Evolutionary conservation across 1,140 invertebrate genomes (phyloP).

Genomic region (Leptinotarsa defecta): DNA sequence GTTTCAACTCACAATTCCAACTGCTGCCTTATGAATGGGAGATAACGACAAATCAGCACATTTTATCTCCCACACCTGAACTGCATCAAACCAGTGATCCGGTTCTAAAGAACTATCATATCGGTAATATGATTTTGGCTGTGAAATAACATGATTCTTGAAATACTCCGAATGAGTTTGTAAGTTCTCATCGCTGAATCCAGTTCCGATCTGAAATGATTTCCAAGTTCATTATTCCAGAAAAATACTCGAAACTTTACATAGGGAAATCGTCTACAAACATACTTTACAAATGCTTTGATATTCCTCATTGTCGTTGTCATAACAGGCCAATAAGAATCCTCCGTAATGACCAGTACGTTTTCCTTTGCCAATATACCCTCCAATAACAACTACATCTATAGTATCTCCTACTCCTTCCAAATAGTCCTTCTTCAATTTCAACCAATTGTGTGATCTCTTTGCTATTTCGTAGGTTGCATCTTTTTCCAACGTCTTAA

Average conservation of each 20-base stretch:
- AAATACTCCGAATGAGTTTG: slow-evolving; percentile 78
- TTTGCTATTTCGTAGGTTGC: slow-evolving; percentile 98
- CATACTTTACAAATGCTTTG: slow-evolving; percentile 88
- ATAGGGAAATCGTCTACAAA: not conserved
- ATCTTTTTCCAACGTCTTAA: slow-evolving; percentile 92
- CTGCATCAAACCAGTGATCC: slow-evolving; percentile 94
- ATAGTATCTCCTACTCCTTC: slow-evolving; percentile 93
- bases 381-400: slow-evolving; percentile 95
- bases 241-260: slow-evolving; percentile 9
- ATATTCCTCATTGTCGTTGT: slow-evolving; percentile 90
- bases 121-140: slow-evolving; percentile 85
- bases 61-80: slow-evolving; percentile 97
- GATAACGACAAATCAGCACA: slow-evolving; percentile 98
- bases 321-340: slow-evolving; percentile 96
- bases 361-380: slow-evolving; percentile 92
- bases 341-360: slow-evolving; percentile 93
- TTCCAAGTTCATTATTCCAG: slow-evolving; percentile 2
- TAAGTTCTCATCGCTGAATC: slow-evolving; percentile 93
- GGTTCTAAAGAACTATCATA: slow-evolving; percentile 78
- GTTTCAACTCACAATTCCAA: slow-evolving; percentile 73
- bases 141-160: slow-evolving; percentile 73
- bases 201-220: slow-evolving; percentile 87
- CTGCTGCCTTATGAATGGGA: slow-evolving; percentile 88
- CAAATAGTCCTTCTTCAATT: slow-evolving; percentile 97
- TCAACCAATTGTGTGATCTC: slow-evolving; percentile 95